phyloP scores from a whole-genome alignment of 2,888 invertebrate genomes.

The Nomada fucata region DNA sequence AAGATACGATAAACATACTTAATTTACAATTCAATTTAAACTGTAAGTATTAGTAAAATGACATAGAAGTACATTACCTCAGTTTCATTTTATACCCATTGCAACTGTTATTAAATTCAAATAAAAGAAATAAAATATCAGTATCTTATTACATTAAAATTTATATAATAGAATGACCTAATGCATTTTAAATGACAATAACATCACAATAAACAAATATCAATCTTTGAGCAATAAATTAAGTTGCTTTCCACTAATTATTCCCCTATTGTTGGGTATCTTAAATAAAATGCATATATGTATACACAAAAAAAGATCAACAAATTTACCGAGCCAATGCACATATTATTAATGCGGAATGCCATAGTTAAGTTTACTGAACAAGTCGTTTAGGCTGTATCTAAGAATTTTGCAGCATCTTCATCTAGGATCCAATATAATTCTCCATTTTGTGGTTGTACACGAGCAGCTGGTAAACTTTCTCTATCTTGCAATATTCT shows the following conservation, averaged over 20 bases:
- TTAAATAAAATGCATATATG: constrained; percentile 68
- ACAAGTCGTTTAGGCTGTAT: constrained; percentile 43
- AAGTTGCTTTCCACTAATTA: constrained; percentile 33
- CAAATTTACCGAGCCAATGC: constrained; percentile 49
- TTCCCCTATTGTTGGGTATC: constrained; percentile 55
- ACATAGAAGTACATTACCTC: constrained; percentile 18
- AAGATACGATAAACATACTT: constrained; percentile 1
- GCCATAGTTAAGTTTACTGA: constrained; percentile 42
- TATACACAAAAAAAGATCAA: constrained; percentile 71
- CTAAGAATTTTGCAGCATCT: constrained; percentile 74
- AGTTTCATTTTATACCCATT: constrained; percentile 25
- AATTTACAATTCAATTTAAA: constrained; percentile 12
- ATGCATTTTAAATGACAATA: constrained; percentile 25
- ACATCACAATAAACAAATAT: constrained; percentile 40
- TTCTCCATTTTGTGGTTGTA: constrained; percentile 89
- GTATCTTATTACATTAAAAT: constrained; percentile 27
- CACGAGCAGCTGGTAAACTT: constrained; percentile 90
- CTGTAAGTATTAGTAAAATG: constrained; percentile 17
- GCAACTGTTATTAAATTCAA: constrained; percentile 29
- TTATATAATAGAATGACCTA: constrained; percentile 7
- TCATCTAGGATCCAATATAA: constrained; percentile 86
- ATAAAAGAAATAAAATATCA: constrained; percentile 32
- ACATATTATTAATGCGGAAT: constrained; percentile 69
- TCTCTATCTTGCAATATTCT: constrained; percentile 91
- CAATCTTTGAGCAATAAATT: constrained; percentile 46